Base-by-base conservation (phyloP, 2,888 invertebrate species). In the Philaethria dido region DNA sequence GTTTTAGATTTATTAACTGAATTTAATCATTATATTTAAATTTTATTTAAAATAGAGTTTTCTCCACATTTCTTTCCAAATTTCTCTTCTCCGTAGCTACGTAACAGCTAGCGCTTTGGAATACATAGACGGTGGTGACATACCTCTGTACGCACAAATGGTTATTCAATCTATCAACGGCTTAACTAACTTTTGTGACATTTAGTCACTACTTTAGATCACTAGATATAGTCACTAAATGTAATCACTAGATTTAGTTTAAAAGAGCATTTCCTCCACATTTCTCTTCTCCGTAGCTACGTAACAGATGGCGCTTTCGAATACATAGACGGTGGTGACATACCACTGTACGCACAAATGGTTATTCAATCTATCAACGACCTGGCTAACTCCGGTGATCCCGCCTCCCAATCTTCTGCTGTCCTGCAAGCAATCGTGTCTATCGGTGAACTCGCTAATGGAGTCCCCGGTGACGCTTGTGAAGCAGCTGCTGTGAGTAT, bases 381-480 rank as follows among this genome's bases (percentile, higher is more conserved):
- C 69, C 9, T 86, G 14, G 81, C 82, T 44, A 74, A 78, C 71
- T 69, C 68, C 11, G 4, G 39, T 0, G 77, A 82, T 68, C 3
- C 55, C 0, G 3, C 5, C 2, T 78, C 78, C 66, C 83, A 86
- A 50, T 80, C 83, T 1, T 50, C 76, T 2, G 82, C 85, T 3
- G 67, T 82, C 20, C 69, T 77, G 6, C 80, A 83, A 59, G 65
- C 78, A 55, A 47, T 88, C 18, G 81, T 77, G 1, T 2, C 76
- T 4, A 73, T 86, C 2, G 79, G 81, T 1, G 75, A 81, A 11
- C 72, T 82, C 2, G 75, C 80, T 8, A 74, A 76, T 22, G 88
- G 89, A 0, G 52, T 74, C 33, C 78, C 88, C 20, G 90, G 91
- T 36, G 84, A 88, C 66, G 68, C 86, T 42, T 91, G 91, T 64